These are phyloP conservation scores for Pseudoips prasinana DNA, from an alignment of 2,888 invertebrate genomes.

Conservation along the genomic window DNA sequence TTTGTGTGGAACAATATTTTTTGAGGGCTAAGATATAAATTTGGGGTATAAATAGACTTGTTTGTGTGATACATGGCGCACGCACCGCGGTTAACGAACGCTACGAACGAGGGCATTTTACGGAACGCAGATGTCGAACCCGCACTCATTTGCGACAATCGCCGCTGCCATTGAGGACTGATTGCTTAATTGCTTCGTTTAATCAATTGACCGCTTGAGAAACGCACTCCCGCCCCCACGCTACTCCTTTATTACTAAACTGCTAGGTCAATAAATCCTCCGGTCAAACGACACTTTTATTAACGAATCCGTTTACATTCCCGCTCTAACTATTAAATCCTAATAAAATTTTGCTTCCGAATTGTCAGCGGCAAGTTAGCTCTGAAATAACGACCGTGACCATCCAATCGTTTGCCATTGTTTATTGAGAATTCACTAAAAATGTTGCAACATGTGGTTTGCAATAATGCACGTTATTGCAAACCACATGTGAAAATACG, in stretches of 20 bases:
- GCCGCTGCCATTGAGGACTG: conserved; percentile 69
- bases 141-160: conserved; percentile 76
- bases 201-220: conserved; percentile 79
- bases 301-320: conserved; percentile 45
- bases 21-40: conserved; percentile 13
- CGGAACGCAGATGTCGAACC: conserved; percentile 57
- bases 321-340: conserved; percentile 23
- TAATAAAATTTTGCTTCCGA: conserved; percentile 23
- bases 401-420: too few relatives aligned
- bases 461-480: too few relatives aligned
- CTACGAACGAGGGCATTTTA: not conserved
- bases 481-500: too few relatives aligned
- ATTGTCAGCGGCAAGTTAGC: too few relatives aligned
- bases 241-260: conserved; percentile 58
- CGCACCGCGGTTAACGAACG: conserved; percentile 5
- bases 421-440: too few relatives aligned
- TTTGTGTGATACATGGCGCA: conserved; percentile 13
- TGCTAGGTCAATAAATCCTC: conserved; percentile 70
- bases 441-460: too few relatives aligned
- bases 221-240: conserved; percentile 56
- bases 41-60: conserved; percentile 20
- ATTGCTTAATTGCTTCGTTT: conserved; percentile 82
- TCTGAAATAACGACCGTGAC: too few relatives aligned
- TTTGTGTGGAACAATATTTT: conserved; percentile 17
- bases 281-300: conserved; percentile 63